These are phyloP conservation scores for Crambe crambe DNA, from an alignment of 37 sponge, comb jelly and placozoan species.

Conservation along the genomic window DNA sequence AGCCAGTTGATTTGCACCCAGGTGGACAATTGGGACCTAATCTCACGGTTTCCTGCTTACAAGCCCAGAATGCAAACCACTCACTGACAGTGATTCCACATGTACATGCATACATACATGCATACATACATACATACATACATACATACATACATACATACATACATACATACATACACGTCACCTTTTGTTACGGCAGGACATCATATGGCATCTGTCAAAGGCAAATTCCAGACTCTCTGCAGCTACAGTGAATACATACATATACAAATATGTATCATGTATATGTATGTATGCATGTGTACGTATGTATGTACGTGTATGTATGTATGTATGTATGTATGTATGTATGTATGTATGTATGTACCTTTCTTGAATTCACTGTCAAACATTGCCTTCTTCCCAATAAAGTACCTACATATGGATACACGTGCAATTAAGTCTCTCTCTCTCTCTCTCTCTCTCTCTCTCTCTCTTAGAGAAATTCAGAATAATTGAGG, in stretches of 20 bases:
- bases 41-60: no score
- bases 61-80: no score
- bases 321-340: background rate
- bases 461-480: no score
- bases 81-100: no score
- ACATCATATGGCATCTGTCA: conserved; percentile 56
- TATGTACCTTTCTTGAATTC: conserved; percentile 86
- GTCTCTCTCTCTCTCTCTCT: no score
- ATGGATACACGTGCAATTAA: background rate
- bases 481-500: no score
- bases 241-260: conserved; percentile 55
- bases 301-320: no score
- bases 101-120: conserved; percentile 17
- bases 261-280: background rate
- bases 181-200: conserved; percentile 75
- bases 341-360: background rate
- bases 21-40: no score
- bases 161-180: background rate
- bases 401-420: conserved; percentile 87
- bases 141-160: conserved; percentile 26
- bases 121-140: conserved; percentile 16
- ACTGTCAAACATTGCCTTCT: conserved; percentile 95
- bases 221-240: conserved; percentile 86
- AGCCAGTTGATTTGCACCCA: no score
- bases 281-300: no score